These are phyloP conservation scores for Lordiphosa andalusiaca DNA, from an alignment of 2,888 invertebrate genomes.

Conservation along the genomic window DNA sequence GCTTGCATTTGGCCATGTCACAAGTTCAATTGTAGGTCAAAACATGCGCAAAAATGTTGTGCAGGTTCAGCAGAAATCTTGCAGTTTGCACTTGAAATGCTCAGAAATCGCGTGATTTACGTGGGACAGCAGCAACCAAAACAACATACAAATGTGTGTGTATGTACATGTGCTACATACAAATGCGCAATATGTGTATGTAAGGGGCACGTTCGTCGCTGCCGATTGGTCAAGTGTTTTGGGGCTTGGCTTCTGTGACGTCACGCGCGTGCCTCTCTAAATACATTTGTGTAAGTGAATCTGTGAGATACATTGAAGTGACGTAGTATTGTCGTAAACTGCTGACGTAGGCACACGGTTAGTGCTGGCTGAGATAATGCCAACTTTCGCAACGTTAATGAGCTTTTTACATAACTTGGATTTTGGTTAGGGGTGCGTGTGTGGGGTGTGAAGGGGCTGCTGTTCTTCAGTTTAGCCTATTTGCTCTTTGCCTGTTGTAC, in stretches of 20 bases:
- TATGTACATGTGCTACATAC: conserved; percentile 10
- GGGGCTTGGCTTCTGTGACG: conserved; percentile 76
- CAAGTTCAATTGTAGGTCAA: conserved; percentile 73
- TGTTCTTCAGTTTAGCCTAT: conserved; percentile 25
- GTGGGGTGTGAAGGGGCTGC: conserved; percentile 1
- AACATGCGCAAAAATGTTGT: conserved; percentile 15
- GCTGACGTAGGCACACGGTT: conserved; percentile 42
- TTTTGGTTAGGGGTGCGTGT: conserved; percentile 12
- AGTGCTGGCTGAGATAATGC: conserved; percentile 17
- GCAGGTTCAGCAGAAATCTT: conserved; percentile 52
- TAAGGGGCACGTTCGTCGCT: conserved; percentile 49
- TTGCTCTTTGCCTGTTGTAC: conserved; percentile 19
- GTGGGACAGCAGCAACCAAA: conserved; percentile 44
- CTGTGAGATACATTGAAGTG: conserved; percentile 29
- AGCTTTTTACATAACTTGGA: conserved; percentile 53
- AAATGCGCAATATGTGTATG: conserved; percentile 11
- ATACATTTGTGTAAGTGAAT: conserved; percentile 37
- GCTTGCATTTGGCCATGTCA: conserved; percentile 20
- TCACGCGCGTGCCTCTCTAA: conserved; percentile 47
- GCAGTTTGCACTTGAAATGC: conserved; percentile 53
- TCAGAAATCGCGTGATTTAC: conserved; percentile 61
- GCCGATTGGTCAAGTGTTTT: conserved; percentile 68
- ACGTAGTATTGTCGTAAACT: conserved; percentile 16
- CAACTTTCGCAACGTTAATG: conserved; percentile 42
- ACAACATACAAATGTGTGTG: conserved; percentile 8